Evolutionary conservation across 2,113 vertebrate species (phyloP), one percentile per base, ranked within the genome.

Genomic region (Trichomycterus rosablanca): DNA sequence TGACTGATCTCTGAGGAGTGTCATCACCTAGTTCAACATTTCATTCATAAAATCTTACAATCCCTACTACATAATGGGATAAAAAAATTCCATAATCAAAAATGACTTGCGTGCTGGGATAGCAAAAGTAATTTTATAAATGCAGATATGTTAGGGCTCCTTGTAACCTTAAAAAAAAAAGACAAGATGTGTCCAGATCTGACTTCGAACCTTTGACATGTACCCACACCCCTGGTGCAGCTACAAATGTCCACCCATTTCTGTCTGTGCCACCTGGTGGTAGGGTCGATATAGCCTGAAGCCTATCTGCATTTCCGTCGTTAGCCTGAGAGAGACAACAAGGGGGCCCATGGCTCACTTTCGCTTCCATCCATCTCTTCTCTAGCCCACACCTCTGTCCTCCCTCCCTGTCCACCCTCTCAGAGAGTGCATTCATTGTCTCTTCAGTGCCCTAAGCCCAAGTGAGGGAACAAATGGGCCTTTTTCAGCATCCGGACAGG

Each of bases 371-470:
- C 15, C 26, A 28, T 18, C 43, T 22, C 19, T 43, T 26, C 15
- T 10, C 4, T 26, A 19, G 32, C 28, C 45, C 45, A 61, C 20
- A 50, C 52, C 51, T 48, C 64, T 15, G 54, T 42, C 18, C 45
- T 20, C 23, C 19, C 42, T 49, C 43, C 43, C 40, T n/a, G n/a
- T n/a, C n/a, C 16, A 22, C 59, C 37, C 64, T 70, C 54, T 23
- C 63, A 71, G 59, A 72, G 59, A 68, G 64, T 72, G 64, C 55
- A 55, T 26, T 70, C 58, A 63, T 74, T 74, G 67, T 74, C 59
- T 63, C 59, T 57, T 42, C 42, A 34, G 54, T 39, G 49, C 37
- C 53, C 44, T 23, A 63, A 51, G 63, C 49, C 59, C 64, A 55
- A 67, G 67, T 45, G n/a, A n/a, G 30, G 26, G 57, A 67, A 74